phyloP scores from a whole-genome alignment of 2,888 invertebrate genomes.

The Eristalis intricaria region DNA sequence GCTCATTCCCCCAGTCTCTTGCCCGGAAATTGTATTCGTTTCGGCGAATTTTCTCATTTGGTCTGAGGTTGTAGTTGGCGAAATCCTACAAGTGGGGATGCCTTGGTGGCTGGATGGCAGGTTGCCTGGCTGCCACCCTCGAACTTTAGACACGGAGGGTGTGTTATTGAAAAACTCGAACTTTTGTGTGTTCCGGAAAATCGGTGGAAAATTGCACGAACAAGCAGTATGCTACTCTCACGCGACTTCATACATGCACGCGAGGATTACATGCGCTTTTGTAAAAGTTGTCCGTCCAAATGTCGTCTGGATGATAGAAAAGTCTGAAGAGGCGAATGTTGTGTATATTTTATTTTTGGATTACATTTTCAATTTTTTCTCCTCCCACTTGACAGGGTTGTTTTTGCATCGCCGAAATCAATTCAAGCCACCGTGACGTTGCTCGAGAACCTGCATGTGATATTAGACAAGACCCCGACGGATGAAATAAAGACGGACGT shows the following conservation, averaged over 20 bases:
- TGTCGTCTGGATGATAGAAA: not conserved
- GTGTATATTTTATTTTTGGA: not conserved
- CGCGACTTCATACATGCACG: not conserved
- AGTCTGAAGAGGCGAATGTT: not conserved
- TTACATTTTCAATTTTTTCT: not conserved
- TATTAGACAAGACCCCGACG: constrained; percentile 92
- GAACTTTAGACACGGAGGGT: not conserved
- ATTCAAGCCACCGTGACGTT: constrained; percentile 93
- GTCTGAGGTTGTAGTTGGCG: not conserved
- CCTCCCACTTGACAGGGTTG: constrained; percentile 82
- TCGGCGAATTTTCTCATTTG: not conserved
- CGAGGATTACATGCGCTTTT: constrained; percentile 1
- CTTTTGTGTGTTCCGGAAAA: constrained; percentile 24
- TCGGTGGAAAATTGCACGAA: constrained; percentile 26
- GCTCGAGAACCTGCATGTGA: constrained; percentile 93
- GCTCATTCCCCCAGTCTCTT: not conserved
- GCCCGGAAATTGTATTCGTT: not conserved
- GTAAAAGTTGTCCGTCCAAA: not conserved
- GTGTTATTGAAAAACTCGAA: constrained; percentile 15
- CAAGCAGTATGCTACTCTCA: constrained; percentile 4
- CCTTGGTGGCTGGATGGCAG: not conserved
- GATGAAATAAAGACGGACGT: constrained; percentile 91
- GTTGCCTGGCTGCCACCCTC: not conserved
- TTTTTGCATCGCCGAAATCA: constrained; percentile 90
- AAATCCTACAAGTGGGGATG: not conserved